Percentiles rank a stretch among this genome's conserved stretches.
Conservation (phyloP, 2,113 vertebrate genomes). For the Balaenoptera acutorostrata region DNA sequence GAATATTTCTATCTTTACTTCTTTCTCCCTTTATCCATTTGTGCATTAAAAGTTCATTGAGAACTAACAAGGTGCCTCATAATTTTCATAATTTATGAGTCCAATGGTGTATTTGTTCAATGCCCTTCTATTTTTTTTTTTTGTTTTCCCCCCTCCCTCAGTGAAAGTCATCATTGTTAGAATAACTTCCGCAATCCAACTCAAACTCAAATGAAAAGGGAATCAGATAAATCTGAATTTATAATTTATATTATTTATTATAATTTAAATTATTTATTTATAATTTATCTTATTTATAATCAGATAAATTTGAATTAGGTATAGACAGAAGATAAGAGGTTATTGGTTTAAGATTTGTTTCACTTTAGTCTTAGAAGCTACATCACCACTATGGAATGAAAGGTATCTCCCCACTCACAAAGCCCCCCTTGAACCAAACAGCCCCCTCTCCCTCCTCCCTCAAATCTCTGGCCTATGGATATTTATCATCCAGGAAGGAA, state of each 20-base stretch:
- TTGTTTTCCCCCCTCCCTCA: neutral
- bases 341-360: neutral
- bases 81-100: neutral
- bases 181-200: neutral
- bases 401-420: neutral
- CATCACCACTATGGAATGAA: neutral
- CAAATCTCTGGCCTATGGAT: neutral
- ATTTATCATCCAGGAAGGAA: neutral
- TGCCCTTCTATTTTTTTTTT: neutral
- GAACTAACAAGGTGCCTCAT: fast-evolving
- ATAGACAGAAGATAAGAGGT: neutral
- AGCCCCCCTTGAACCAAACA: neutral
- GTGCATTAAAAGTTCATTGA: neutral
- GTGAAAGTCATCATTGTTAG: neutral
- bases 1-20: neutral
- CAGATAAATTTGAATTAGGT: neutral
- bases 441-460: fast-evolving
- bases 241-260: neutral
- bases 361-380: neutral
- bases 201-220: neutral
- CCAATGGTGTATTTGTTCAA: neutral
- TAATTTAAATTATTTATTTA: neutral
- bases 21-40: neutral
- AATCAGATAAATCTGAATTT: neutral
- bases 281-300: neutral